Evolutionary conservation across 2,888 invertebrate genomes (phyloP).

Genomic region (Ceramica pisi): DNA sequence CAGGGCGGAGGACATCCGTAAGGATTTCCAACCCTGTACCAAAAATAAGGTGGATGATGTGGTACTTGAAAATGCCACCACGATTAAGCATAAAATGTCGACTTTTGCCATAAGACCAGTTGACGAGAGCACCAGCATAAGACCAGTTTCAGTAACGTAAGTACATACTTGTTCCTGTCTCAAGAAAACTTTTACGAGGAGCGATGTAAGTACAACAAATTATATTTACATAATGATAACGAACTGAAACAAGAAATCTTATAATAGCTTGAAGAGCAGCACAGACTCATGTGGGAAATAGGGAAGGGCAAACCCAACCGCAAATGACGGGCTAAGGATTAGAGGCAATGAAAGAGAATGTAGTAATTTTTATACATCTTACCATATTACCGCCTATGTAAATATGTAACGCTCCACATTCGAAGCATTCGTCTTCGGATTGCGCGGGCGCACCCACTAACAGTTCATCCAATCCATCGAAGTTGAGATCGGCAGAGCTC

Average conservation of each 20-base stretch:
- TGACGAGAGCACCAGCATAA: no score
- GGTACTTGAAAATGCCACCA: neutral
- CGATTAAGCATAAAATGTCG: neutral
- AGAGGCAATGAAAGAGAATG: no score
- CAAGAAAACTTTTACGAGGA: no score
- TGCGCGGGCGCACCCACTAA: constrained; percentile 56
- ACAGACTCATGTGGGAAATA: neutral
- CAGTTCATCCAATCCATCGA: constrained; percentile 51
- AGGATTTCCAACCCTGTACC: no score
- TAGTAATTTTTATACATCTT: neutral
- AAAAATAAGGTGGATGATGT: neutral
- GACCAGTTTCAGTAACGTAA: no score
- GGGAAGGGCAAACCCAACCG: neutral
- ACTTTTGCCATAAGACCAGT: neutral
- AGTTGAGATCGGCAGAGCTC: constrained; percentile 48
- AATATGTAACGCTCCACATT: constrained; percentile 61
- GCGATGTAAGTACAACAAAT: neutral
- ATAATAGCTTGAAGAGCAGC: neutral
- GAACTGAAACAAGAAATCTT: neutral
- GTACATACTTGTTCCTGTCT: no score
- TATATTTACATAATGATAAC: neutral
- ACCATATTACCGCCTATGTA: constrained; percentile 60
- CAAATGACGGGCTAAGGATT: neutral
- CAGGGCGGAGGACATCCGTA: no score
- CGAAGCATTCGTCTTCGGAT: constrained; percentile 46